phyloP scores from a whole-genome alignment of 2,113 vertebrate species.

The Caranx melampygus region DNA sequence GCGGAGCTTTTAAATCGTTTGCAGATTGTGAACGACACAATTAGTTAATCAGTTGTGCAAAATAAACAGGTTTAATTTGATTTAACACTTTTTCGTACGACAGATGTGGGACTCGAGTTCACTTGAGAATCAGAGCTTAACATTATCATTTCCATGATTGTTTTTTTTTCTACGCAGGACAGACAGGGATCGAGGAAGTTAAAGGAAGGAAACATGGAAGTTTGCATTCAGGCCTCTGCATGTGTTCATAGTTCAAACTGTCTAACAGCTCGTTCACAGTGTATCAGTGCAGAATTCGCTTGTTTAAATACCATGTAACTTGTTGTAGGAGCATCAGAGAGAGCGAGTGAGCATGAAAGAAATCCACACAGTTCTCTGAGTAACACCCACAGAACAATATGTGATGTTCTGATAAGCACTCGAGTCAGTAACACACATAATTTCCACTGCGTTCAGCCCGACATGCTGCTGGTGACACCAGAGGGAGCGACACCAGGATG shows the following conservation, averaged over 20 bases:
- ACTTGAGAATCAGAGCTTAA: too few species aligned
- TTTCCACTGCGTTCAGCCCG: constrained; percentile 34
- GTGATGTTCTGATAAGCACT: background rate
- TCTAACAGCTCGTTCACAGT: background rate
- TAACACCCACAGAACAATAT: background rate
- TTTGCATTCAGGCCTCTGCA: too few species aligned
- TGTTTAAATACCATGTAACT: background rate
- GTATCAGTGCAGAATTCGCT: background rate
- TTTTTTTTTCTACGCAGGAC: too few species aligned
- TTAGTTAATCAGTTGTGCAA: background rate
- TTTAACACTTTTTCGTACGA: background rate
- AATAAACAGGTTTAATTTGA: too few species aligned
- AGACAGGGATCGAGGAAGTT: too few species aligned
- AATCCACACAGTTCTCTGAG: too few species aligned
- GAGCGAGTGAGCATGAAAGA: too few species aligned
- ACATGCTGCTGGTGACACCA: constrained; percentile 7
- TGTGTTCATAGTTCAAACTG: background rate
- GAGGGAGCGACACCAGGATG: constrained; percentile 73
- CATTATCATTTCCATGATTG: too few species aligned
- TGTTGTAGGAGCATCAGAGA: too few species aligned
- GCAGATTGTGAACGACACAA: background rate
- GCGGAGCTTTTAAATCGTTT: too few species aligned
- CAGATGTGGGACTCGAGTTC: too few species aligned
- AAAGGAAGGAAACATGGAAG: too few species aligned
- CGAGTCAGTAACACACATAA: constrained; percentile 18